These are phyloP conservation scores for Meandrusa payeni DNA, from an alignment of 2,888 invertebrate species.

Conservation along the genomic window DNA sequence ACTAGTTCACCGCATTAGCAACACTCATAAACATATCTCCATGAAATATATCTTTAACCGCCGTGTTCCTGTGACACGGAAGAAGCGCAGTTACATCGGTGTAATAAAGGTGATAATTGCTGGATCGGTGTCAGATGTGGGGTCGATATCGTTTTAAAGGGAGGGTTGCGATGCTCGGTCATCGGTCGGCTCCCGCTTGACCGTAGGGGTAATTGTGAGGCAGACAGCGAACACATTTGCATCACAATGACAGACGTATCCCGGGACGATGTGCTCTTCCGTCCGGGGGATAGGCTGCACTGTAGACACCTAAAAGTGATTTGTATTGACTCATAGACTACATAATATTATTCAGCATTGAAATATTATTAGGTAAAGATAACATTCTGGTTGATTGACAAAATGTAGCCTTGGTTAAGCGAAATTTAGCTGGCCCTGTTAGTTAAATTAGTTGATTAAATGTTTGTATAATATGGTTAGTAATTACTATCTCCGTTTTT, in stretches of 20 bases:
- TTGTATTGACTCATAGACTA: slow-evolving; percentile 1
- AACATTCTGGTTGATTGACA: background rate
- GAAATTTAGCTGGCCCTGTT: too few relatives aligned
- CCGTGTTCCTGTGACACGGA: slow-evolving; percentile 35
- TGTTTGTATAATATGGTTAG: too few relatives aligned
- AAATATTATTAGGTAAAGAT: background rate
- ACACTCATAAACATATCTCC: slow-evolving; percentile 71
- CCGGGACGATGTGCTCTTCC: slow-evolving; percentile 57
- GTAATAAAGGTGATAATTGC: slow-evolving; percentile 48
- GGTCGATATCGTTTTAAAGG: slow-evolving; percentile 67
- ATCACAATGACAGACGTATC: slow-evolving; percentile 74
- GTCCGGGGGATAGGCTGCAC: slow-evolving; percentile 64
- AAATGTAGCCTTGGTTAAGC: too few relatives aligned
- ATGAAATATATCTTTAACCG: slow-evolving; percentile 66
- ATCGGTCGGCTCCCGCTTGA: slow-evolving; percentile 68
- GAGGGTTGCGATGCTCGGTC: slow-evolving; percentile 74
- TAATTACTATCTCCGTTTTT: too few relatives aligned
- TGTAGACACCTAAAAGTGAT: slow-evolving; percentile 46
- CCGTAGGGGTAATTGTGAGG: slow-evolving; percentile 78
- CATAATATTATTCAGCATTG: too few relatives aligned
- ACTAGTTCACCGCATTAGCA: slow-evolving; percentile 65
- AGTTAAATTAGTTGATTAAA: too few relatives aligned
- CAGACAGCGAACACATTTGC: slow-evolving; percentile 78
- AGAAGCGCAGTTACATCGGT: slow-evolving; percentile 39
- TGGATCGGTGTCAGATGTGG: slow-evolving; percentile 35